A percentile compares a stretch with the other conserved stretches of the same genome.
phyloP scores from a whole-genome alignment of 2,113 vertebrate genomes.

The Rana temporaria region DNA sequence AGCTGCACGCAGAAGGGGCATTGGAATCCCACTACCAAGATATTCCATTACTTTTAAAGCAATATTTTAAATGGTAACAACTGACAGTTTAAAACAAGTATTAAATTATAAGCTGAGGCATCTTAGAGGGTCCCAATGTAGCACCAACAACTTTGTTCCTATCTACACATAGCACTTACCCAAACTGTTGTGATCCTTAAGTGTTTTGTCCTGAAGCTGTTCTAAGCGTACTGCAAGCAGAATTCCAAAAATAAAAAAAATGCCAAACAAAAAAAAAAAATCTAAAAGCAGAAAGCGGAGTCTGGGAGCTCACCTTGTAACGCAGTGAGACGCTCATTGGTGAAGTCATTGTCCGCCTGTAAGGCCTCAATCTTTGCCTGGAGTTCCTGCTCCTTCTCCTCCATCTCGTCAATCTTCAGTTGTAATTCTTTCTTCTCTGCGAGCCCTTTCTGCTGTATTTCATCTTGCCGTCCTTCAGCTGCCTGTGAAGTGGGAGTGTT shows the following conservation, averaged over 20 bases:
- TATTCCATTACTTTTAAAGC: too few relatives aligned
- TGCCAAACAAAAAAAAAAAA: slow-evolving; percentile 73
- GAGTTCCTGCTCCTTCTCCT: slow-evolving; percentile 96
- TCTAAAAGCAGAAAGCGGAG: slow-evolving; percentile 37
- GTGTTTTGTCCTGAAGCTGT: slow-evolving; percentile 96
- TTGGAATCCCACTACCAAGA: too few relatives aligned
- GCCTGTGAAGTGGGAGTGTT: slow-evolving; percentile 68
- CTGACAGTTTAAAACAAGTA: too few relatives aligned
- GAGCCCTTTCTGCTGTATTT: slow-evolving; percentile 91
- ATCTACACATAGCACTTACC: slow-evolving; percentile 82
- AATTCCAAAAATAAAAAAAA: slow-evolving; percentile 81
- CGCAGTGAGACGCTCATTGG: slow-evolving; percentile 92
- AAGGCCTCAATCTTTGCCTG: slow-evolving; percentile 97
- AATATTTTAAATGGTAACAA: too few relatives aligned
- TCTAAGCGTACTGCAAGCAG: slow-evolving; percentile 96
- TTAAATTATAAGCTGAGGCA: too few relatives aligned
- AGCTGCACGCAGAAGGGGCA: too few relatives aligned
- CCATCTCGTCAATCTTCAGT: slow-evolving; percentile 94
- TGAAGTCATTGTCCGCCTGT: slow-evolving; percentile 98
- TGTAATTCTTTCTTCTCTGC: slow-evolving; percentile 93
- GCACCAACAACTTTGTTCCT: slow-evolving; percentile 62
- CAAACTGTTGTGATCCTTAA: slow-evolving; percentile 96
- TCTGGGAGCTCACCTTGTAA: slow-evolving; percentile 84
- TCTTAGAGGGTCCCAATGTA: neutral
- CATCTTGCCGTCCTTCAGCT: slow-evolving; percentile 91